Base-by-base conservation (phyloP, 2,888 invertebrate species). In the Callimorpha dominula region DNA sequence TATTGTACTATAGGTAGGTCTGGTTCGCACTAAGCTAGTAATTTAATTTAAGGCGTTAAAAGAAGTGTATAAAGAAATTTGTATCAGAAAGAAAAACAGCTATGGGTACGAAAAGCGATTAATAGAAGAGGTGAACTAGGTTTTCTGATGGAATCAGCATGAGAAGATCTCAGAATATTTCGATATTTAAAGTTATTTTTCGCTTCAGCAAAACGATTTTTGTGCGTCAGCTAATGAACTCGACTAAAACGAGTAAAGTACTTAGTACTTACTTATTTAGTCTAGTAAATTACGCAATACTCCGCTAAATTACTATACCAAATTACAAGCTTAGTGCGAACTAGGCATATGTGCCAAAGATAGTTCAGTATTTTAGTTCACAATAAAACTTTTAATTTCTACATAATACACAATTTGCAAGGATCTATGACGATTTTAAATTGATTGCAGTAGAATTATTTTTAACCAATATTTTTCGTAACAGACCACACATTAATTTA, bases 351-450 rank as follows among this genome's bases (percentile, higher is more conserved):
- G 76, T 82, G 74, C 79, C 78, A 81, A 74, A 52, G 7, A 70
- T 77, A 78, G 69, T 78, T 78, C 79, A 79, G 81, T 82, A 81
- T 83, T 82, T 73, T 77, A 82, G 42, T 60, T 73, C 64, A 71
- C 57, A 49, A 40, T 40, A 68, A 76, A 73, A 76, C 6, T 31
- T 31, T 31, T 31, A 1, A 31, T 31, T 31, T n/a, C n/a, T n/a
- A n/a, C n/a, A n/a, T 20, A 57, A 0, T 57, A 57, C 57, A 11
- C 65, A 46, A 14, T n/a, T 70, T 46, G 11, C 52, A 68, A 62
- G 68, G 54, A 62, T 74, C 62, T 62, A 62, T 57, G 40, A 63
- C n/a, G n/a, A n/a, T 57, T 20, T 57, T 20, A 57, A 57, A 20
- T 0, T n/a, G 20, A 20, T 46, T 68, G 40, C 14, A 67, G 6